Percentiles rank a stretch among this genome's conserved stretches.
Evolutionary conservation across 2,113 vertebrate species (phyloP).

Genomic region (Eonycteris spelaea): DNA sequence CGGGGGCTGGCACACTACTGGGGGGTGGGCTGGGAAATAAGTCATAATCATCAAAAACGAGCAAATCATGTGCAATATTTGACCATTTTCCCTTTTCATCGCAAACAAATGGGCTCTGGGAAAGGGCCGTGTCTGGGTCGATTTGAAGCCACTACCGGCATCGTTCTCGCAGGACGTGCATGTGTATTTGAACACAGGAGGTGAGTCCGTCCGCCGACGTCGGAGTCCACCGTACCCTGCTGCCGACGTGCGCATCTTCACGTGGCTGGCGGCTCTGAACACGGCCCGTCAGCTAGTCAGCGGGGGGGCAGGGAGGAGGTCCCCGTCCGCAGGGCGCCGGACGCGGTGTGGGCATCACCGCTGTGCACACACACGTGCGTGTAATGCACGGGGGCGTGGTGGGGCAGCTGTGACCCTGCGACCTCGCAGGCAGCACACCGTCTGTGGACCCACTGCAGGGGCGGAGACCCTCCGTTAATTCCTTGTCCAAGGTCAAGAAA

Average conservation of each 20-base stretch:
- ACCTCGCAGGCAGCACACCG: neutral
- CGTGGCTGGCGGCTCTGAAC: neutral
- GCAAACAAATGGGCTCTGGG: neutral
- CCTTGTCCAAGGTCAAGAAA: neutral
- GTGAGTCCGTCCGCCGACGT: neutral
- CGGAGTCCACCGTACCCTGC: neutral
- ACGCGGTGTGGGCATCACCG: neutral
- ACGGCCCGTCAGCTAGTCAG: neutral
- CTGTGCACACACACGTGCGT: neutral
- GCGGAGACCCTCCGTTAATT: neutral
- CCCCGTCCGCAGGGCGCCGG: neutral
- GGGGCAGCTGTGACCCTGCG: neutral
- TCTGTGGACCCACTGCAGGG: neutral
- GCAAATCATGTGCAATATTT: neutral
- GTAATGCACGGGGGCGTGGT: neutral
- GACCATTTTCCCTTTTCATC: neutral
- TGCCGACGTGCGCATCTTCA: neutral
- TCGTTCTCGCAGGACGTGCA: fast-evolving
- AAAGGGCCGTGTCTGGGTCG: neutral
- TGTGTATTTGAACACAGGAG: neutral
- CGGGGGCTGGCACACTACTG: neutral
- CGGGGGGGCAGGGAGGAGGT: neutral
- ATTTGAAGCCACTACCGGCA: too few species aligned
- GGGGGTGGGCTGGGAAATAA: neutral
- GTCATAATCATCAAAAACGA: neutral